Conservation (phyloP, 2,888 invertebrate species). For the Tricholauxania praeusta region DNA sequence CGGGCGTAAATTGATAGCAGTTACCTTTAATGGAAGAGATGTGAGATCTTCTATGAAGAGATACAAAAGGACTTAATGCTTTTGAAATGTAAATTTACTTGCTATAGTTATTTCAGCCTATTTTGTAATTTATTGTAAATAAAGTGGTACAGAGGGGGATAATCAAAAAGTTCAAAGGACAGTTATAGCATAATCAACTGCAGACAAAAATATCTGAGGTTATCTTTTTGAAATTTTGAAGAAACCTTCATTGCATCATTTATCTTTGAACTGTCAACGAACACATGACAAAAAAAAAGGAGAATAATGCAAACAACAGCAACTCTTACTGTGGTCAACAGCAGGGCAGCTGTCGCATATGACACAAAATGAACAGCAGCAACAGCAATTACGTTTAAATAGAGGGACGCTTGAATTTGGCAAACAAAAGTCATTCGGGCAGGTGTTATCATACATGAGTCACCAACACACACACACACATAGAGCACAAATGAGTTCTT, state of each 20-base stretch:
- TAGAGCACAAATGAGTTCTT: no score
- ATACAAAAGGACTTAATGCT: background rate
- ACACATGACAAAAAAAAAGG: no score
- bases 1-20: background rate
- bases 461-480: no score
- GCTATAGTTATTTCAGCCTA: conserved; percentile 5
- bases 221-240: no score
- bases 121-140: no score
- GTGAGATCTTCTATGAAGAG: background rate
- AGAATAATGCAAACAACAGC: background rate
- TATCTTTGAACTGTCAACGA: background rate
- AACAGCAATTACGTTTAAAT: conserved; percentile 20
- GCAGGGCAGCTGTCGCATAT: no score
- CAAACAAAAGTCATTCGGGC: background rate
- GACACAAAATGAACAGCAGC: background rate
- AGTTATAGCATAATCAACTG: no score
- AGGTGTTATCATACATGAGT: background rate
- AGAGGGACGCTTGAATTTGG: background rate
- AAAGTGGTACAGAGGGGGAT: no score
- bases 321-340: background rate
- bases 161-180: no score
- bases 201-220: no score
- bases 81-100: conserved; percentile 14
- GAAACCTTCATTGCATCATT: background rate
- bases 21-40: background rate